These are phyloP conservation scores for Dicrostonyx torquatus DNA, from an alignment of 2,797 vertebrate genomes.

Conservation along the genomic window DNA sequence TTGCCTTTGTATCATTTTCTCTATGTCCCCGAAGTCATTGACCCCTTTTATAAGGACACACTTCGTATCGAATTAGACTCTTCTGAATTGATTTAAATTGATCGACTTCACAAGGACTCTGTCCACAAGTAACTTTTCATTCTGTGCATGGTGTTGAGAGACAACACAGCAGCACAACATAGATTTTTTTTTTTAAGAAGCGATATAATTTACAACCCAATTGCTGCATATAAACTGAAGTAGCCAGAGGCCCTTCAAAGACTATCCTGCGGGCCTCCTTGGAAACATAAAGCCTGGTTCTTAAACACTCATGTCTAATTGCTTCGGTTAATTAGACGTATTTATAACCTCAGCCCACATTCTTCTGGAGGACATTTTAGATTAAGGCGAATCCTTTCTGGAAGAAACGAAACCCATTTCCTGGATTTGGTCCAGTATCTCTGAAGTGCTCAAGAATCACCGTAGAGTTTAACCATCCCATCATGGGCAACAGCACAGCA, in stretches of 20 bases:
- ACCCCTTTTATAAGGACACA: neutral
- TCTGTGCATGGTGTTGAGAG: neutral
- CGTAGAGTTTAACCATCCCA: neutral
- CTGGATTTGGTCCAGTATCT: neutral
- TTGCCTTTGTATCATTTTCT: neutral
- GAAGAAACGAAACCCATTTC: neutral
- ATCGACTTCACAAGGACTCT: neutral
- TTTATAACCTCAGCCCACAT: constrained; percentile 6
- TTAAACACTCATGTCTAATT: neutral
- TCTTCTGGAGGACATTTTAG: constrained; percentile 18
- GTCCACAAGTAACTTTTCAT: neutral
- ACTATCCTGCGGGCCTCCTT: neutral
- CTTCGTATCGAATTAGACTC: neutral
- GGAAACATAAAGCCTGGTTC: neutral
- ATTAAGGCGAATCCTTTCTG: neutral
- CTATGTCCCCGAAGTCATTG: neutral
- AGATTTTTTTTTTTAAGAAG: neutral
- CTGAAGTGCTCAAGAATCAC: neutral
- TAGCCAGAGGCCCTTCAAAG: neutral
- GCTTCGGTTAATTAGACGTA: neutral
- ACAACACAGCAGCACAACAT: neutral
- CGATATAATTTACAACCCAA: neutral
- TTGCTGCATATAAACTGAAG: neutral
- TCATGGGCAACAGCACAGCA: neutral
- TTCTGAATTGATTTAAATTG: neutral